These are phyloP conservation scores for Clavelina lepadiformis DNA, from an alignment of 23 tunicate species.

Conservation along the genomic window DNA sequence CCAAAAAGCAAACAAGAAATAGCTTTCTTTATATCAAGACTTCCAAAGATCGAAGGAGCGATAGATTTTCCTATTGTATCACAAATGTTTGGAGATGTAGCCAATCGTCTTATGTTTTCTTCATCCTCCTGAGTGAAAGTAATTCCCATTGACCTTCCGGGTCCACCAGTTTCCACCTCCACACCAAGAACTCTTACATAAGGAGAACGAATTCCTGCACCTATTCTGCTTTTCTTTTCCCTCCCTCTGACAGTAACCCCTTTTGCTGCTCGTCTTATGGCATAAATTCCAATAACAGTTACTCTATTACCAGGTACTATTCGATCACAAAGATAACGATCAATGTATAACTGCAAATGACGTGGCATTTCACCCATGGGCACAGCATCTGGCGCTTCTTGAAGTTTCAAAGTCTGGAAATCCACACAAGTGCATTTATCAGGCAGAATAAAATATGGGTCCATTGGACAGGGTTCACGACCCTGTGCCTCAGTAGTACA, in stretches of 20 bases:
- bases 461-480: constrained; percentile 94
- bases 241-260: constrained; percentile 56
- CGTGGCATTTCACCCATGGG: constrained; percentile 99
- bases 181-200: constrained; percentile 96
- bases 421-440: constrained; percentile 93
- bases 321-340: constrained; percentile 87
- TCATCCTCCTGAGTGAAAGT: constrained; percentile 77
- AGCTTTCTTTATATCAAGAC: constrained; percentile 85
- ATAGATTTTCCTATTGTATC: constrained; percentile 82
- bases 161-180: constrained; percentile 89
- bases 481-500: constrained; percentile 86
- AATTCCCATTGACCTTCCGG: constrained; percentile 69
- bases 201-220: constrained; percentile 72
- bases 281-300: constrained; percentile 84
- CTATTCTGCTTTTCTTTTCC: constrained; percentile 31
- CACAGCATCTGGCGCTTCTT: constrained; percentile 98
- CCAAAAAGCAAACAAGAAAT: constrained; percentile 94
- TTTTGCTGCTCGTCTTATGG: constrained; percentile 66
- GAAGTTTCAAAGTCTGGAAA: constrained; percentile 96
- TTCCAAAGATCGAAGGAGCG: constrained; percentile 98
- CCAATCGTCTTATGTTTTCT: constrained; percentile 75
- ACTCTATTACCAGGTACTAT: constrained; percentile 98
- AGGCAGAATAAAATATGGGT: constrained; percentile 94
- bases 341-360: constrained; percentile 88
- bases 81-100: constrained; percentile 84